Conservation (phyloP, 2,797 vertebrate genomes). For the Hozukius guyotensis region DNA sequence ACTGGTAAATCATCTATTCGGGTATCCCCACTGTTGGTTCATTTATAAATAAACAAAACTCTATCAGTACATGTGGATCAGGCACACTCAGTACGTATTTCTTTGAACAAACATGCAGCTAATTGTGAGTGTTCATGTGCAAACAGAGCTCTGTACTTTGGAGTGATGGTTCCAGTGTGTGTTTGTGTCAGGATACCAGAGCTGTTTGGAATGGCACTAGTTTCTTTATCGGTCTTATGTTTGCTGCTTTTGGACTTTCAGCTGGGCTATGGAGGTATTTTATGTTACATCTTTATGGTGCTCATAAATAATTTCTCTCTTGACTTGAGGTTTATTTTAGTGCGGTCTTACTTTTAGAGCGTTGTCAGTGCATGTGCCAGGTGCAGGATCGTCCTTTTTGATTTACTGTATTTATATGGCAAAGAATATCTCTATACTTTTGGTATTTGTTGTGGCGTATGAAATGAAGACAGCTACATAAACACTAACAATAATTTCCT, state of each 20-base stretch:
- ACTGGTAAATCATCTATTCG: background rate
- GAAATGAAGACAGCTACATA: background rate
- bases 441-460: background rate
- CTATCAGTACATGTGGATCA: background rate
- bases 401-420: background rate
- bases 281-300: background rate
- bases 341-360: background rate
- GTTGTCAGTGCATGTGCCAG: background rate
- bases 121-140: conserved; percentile 33
- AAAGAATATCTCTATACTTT: background rate
- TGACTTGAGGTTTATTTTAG: background rate
- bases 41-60: background rate
- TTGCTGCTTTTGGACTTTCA: conserved; percentile 52
- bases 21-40: background rate
- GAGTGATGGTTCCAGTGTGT: conserved; percentile 47
- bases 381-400: background rate
- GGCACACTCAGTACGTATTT: background rate
- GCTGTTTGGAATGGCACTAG: conserved; percentile 60
- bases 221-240: conserved; percentile 40
- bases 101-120: conserved; percentile 39
- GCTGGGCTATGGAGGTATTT: conserved; percentile 71
- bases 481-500: background rate
- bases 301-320: background rate
- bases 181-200: conserved; percentile 8
- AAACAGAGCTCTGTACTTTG: conserved; percentile 82